phyloP scores from a whole-genome alignment of 1,140 invertebrate species.

The Protaetia brevitarsis region DNA sequence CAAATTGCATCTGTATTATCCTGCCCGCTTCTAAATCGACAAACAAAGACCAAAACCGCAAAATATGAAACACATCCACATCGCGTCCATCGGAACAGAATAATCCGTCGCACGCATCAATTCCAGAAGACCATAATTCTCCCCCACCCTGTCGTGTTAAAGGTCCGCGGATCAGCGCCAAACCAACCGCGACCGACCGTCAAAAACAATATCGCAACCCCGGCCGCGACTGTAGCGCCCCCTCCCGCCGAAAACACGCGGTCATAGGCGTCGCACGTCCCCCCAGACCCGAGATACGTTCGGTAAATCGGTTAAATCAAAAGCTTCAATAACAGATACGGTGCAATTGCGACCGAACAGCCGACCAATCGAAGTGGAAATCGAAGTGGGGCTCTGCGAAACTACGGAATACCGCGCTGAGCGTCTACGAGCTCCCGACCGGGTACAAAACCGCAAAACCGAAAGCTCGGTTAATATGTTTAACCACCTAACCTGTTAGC shows the following conservation, averaged over 20 bases:
- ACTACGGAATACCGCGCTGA: not conserved
- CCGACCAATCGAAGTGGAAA: conserved; percentile 26
- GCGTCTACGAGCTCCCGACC: conserved; percentile 27
- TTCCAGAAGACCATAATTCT: conserved; percentile 1
- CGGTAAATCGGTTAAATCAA: conserved; percentile 40
- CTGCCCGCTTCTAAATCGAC: too few species aligned
- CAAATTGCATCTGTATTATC: too few species aligned
- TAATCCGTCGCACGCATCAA: not conserved
- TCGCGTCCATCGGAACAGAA: not conserved
- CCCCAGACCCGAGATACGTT: conserved; percentile 13
- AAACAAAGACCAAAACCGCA: too few species aligned
- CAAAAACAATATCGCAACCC: conserved; percentile 1
- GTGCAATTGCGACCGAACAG: conserved; percentile 32
- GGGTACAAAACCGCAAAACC: conserved; percentile 43
- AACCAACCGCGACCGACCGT: conserved; percentile 7
- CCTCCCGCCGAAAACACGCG: not conserved
- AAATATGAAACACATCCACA: not conserved
- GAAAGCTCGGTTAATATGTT: conserved; percentile 47
- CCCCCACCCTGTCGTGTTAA: not conserved
- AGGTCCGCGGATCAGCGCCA: conserved; percentile 8
- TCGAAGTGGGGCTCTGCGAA: not conserved
- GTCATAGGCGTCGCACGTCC: too few species aligned
- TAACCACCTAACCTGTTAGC: conserved; percentile 43
- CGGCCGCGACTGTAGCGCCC: not conserved
- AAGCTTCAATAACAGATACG: conserved; percentile 43